Base-by-base conservation (phyloP, 2,888 invertebrate genomes). In the Mellilla xanthometata region DNA sequence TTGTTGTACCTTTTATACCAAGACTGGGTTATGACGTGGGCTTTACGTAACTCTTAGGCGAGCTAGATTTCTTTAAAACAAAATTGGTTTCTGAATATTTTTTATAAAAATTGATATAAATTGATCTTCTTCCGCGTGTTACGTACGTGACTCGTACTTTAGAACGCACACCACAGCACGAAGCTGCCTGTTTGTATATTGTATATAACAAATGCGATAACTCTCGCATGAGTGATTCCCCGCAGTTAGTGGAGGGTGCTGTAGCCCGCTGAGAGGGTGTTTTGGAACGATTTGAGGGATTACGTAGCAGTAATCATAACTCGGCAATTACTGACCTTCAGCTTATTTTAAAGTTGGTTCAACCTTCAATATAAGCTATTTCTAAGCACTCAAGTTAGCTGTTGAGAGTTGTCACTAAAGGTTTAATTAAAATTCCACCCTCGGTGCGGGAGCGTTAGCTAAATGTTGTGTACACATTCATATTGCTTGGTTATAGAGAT, bases 261-360 rank as follows among this genome's bases (percentile, higher is more conserved):
- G 12, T 6, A 19, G 6, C 2, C 10, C 24, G 39, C 19, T 36
- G 31, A 23, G 33, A 40, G 32, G 36, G 41, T 52, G 49, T 52
- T 56, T 52, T 51, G 49, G 52, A 56, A 49, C 41, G 39, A 43
- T 43, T 44, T 34, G 15, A 38, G 24, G 45, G 45, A 52, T 49
- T 50, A 42, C 34, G 31, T 5, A 4, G 3, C 27, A 24, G n/a
- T 38, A 43, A 47, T 36, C 27, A 38, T 30, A 27, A 43, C 46
- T 38, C 32, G 24, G 12, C 24, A 47, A 42, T 39, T 32, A 42
- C 32, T 41, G 42, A 36, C 42, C 29, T 41, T 33, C 26, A 30
- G 31, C 23, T 26, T 23, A 39, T 15, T 19, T 49, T 38, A 22
- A 43, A 12, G 12, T 29, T 45, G 33, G 32, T 40, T 44, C 44